phyloP scores from a whole-genome alignment of 2,797 vertebrate species.

The Rhinophrynus dorsalis region DNA sequence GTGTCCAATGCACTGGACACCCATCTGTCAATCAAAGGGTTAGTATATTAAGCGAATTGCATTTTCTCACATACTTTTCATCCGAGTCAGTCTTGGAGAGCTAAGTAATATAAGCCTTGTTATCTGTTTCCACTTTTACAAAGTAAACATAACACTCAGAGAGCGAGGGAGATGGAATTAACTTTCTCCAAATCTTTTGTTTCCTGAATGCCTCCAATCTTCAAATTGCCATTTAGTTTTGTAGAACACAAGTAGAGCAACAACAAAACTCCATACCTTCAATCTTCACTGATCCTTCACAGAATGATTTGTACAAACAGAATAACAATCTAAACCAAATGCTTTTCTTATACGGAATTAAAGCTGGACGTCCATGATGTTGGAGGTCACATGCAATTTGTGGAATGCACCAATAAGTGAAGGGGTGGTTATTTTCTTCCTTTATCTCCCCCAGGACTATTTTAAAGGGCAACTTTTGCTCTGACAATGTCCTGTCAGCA shows the following conservation, averaged over 20 bases:
- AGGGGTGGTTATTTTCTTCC: no score
- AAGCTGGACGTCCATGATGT: no score
- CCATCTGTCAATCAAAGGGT: no score
- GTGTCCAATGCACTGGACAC: no score
- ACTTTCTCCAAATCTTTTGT: constrained; percentile 40
- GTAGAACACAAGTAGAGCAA: constrained; percentile 16
- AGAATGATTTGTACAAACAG: constrained; percentile 33
- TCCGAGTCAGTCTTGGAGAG: constrained; percentile 14
- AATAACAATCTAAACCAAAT: no score
- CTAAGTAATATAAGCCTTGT: constrained; percentile 23
- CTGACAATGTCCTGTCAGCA: no score
- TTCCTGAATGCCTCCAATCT: constrained; percentile 21
- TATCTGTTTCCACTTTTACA: constrained; percentile 28
- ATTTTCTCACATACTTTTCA: constrained; percentile 9
- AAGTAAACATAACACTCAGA: constrained; percentile 26
- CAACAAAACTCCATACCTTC: constrained; percentile 26
- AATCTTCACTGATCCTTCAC: constrained; percentile 32
- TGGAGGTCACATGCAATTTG: no score
- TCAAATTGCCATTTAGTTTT: constrained; percentile 24
- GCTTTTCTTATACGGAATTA: no score
- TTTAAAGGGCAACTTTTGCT: no score
- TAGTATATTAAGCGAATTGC: background rate
- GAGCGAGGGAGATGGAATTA: constrained; percentile 22
- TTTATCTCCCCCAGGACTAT: no score
- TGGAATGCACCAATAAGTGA: no score